Conservation (phyloP, 2,113 vertebrate genomes). For the Stigmatopora argus region DNA sequence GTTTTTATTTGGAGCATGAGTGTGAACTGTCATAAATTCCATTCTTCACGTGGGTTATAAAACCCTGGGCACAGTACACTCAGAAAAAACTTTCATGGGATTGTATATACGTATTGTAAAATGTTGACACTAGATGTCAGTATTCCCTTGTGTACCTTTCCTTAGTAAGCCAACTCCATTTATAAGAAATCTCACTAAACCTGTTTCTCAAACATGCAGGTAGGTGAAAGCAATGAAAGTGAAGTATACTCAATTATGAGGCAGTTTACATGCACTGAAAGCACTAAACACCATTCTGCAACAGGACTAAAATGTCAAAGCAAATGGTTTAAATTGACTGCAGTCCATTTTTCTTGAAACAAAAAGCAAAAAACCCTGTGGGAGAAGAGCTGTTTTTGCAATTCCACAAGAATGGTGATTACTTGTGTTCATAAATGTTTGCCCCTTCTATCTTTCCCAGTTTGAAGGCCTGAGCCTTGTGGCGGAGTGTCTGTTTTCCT, state of each 20-base stretch:
- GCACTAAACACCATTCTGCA: too few relatives aligned
- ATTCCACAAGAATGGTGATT: neutral
- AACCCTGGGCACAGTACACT: too few relatives aligned
- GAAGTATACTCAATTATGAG: neutral
- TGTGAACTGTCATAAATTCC: neutral
- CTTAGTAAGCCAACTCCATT: neutral
- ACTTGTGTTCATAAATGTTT: neutral
- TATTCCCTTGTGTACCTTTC: neutral
- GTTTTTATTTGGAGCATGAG: neutral
- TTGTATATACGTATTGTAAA: neutral
- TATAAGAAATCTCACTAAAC: neutral
- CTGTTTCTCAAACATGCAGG: neutral
- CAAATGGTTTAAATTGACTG: neutral
- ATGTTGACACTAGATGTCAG: constrained; percentile 50
- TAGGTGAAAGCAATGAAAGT: neutral
- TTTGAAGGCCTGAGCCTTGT: constrained; percentile 91
- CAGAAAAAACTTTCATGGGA: neutral
- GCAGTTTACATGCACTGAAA: neutral
- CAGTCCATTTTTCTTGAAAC: neutral
- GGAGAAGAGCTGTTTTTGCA: neutral
- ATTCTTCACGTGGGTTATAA: too few relatives aligned
- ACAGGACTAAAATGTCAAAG: neutral
- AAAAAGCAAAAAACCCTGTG: neutral
- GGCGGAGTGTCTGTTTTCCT: constrained; percentile 91
- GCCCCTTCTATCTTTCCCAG: constrained; percentile 56